Evolutionary conservation across 2,888 invertebrate species (phyloP), one percentile per base, ranked within the genome.

Genomic region (Pelosia muscerda): DNA sequence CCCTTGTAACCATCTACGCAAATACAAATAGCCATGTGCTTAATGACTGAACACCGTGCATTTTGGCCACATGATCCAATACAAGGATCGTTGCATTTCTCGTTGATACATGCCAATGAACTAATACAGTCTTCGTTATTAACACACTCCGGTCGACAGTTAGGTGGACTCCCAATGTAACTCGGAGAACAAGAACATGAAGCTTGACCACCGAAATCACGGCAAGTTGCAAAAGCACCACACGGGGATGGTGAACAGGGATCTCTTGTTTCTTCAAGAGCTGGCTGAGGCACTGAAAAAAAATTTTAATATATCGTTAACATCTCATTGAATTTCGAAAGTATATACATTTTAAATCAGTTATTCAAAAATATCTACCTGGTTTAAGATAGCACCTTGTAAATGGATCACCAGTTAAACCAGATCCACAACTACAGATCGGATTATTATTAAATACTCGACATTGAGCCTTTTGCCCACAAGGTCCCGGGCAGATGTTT

Each of bases 381-480:
- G 95, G 95, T 83, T 95, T 95, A 60, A 94, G 83, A 82, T 95
- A 95, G 84, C 97, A 97, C 87, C 96, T 95, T 4, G 96, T 95
- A 74, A 97, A 97, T 63, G 97, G 96, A 94, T 96, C 96, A 70
- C 96, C 96, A 26, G 95, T 95, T 73, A 91, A 92, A 42, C 96
- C 96, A 63, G 91, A 86, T 67, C 95, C 91, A 86, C 97, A 97
- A 81, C 95, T 96, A 84, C 97, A 97, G 77, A 97, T 96, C 2
- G 97, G 96, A 84, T 96, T 96, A 84, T 97, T 97, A 86, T 97
- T 96, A 72, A 96, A 96, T 10, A 97, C 97, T 85, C 96, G 95
- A 86, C 97, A 97, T 73, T 96, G 95, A 42, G 97, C 95, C 82
- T 96, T 96, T 75, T 96, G 92, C 19, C 97, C 97, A 85, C 97